Evolutionary conservation across 2,888 invertebrate genomes (phyloP).

Genomic region (Leptinotarsa haldemani): DNA sequence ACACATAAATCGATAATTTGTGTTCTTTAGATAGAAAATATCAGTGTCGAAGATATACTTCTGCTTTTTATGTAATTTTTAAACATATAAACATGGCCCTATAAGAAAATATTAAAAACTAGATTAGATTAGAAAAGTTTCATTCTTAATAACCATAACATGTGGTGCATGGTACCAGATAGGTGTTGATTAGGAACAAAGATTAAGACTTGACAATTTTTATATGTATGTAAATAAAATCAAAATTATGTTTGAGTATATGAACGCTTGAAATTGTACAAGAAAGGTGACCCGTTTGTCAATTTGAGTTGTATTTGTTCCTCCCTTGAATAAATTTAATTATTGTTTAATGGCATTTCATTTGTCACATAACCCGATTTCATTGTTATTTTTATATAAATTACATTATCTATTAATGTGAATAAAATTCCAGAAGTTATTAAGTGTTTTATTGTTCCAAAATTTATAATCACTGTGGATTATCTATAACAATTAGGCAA

Average conservation of each 20-base stretch:
- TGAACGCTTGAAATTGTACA: conserved; percentile 19
- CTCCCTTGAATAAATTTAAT: conserved; percentile 45
- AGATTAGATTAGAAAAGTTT: conserved; percentile 44
- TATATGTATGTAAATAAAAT: conserved; percentile 47
- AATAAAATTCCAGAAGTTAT: neutral
- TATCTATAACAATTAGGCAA: too few relatives aligned
- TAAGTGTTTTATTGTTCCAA: too few relatives aligned
- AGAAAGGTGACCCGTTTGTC: conserved; percentile 5
- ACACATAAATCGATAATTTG: conserved; percentile 22
- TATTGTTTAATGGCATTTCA: conserved; percentile 35
- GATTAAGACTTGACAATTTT: conserved; percentile 44
- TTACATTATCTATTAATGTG: neutral
- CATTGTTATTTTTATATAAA: neutral
- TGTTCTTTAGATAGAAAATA: conserved; percentile 36
- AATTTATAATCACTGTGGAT: too few relatives aligned
- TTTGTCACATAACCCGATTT: conserved; percentile 8
- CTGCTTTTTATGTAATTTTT: conserved; percentile 42
- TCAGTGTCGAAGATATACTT: conserved; percentile 37
- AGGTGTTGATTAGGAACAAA: conserved; percentile 43
- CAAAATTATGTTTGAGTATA: conserved; percentile 24
- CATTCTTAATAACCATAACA: conserved; percentile 41
- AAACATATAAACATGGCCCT: conserved; percentile 30
- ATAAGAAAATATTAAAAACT: conserved; percentile 36
- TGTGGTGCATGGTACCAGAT: conserved; percentile 29
- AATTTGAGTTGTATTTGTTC: conserved; percentile 39